A percentile compares a stretch with the other conserved stretches of the same genome.
Conservation (phyloP, 2,888 invertebrate genomes). For the Pandemis cinnamomeana region DNA sequence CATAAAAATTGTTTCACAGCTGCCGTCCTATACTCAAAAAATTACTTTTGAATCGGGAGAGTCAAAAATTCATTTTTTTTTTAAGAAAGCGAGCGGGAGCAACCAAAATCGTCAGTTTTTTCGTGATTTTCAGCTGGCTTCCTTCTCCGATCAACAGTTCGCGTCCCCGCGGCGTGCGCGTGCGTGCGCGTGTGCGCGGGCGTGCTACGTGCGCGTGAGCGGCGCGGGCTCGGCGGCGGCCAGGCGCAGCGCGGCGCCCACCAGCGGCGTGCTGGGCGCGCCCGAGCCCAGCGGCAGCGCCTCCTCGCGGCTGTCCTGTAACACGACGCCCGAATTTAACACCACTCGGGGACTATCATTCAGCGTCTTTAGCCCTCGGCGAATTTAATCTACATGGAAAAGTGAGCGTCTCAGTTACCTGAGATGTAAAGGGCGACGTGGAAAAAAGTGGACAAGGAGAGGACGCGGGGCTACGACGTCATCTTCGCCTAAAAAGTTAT, state of each 20-base stretch:
- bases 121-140: too few species aligned
- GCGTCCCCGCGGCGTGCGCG: too few species aligned
- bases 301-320: slow-evolving; percentile 24
- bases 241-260: slow-evolving; percentile 69
- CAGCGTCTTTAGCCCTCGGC: too few species aligned
- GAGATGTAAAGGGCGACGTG: background rate
- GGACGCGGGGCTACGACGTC: background rate
- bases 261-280: slow-evolving; percentile 54
- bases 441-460: background rate
- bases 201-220: slow-evolving; percentile 51
- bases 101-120: too few species aligned
- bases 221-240: slow-evolving; percentile 63
- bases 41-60: too few species aligned
- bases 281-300: slow-evolving; percentile 66
- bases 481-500: slow-evolving; percentile 9
- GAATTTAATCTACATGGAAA: background rate
- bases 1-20: too few species aligned
- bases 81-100: too few species aligned
- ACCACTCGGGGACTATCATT: too few species aligned
- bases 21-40: too few species aligned
- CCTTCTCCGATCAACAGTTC: too few species aligned
- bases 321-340: too few species aligned
- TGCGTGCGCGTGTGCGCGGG: background rate
- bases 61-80: too few species aligned
- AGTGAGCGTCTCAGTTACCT: slow-evolving; percentile 3